Evolutionary conservation across 1,140 invertebrate genomes (phyloP), one percentile per base, ranked within the genome.

Genomic region (Ganaspis sp.): DNA sequence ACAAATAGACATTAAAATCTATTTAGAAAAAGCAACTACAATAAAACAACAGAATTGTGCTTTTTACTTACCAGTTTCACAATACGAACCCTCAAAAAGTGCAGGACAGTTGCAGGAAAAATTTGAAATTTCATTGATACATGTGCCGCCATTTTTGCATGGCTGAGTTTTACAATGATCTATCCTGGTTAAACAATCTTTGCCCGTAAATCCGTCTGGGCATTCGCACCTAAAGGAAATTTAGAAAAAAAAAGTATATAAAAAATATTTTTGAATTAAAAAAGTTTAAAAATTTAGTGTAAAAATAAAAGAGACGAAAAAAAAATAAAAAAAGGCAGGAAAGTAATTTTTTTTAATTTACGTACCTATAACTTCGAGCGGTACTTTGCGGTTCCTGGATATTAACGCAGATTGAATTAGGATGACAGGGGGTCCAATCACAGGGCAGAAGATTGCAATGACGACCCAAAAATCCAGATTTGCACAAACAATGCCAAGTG

Each of bases 401-500:
- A 76, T 94, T 93, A 1, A 91, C 73, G 80, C 94, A 95, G 21
- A 92, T 92, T 5, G 89, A 86, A 45, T 91, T 91, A 15, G 80
- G 78, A 58, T 88, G 83, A 81, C 93, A 94, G 0, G 93, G 93
- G 49, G 85, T 76, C 88, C 86, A 92, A 84, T 93, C 92, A 75
- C 95, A 95, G 4, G 92, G 92, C 71, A 91, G 69, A 64, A 91
- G 82, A 82, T 92, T 90, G 75, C 93, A 94, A 74, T 92, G 87
- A 69, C 88, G 88, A 4, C 93, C 93, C 6, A 93, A 81, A 82
- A 90, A 93, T 71, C 94, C 94, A 9, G 87, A 73, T 38, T 87
- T 88, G 86, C 95, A 95, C 64, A 90, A 85, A 83, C 95, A 95
- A 23, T 88, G 80, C 89, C 92, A 95, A 0, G 92, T 90, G 54